Conservation (phyloP, 2,888 invertebrate species). For the Archips crataeganus region DNA sequence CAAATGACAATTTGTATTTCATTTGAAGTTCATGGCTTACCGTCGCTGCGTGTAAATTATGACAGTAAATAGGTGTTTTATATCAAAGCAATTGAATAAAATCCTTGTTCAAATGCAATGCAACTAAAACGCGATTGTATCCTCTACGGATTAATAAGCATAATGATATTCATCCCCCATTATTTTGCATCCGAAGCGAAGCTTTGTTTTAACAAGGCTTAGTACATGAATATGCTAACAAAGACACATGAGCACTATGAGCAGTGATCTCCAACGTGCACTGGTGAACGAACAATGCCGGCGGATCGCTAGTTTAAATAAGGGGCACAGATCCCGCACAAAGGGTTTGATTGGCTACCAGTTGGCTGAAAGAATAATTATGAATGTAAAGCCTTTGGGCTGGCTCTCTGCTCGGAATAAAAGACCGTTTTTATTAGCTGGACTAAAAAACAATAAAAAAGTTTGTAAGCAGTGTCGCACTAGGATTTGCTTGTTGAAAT, state of each 20-base stretch:
- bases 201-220: slow-evolving; percentile 39
- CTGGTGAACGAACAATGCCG: slow-evolving; percentile 29
- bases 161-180: slow-evolving; percentile 33
- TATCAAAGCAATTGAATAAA: not conserved
- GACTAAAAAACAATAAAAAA: slow-evolving; percentile 8
- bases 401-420: slow-evolving; percentile 24
- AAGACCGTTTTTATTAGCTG: slow-evolving; percentile 28
- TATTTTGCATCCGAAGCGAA: slow-evolving; percentile 29
- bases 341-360: slow-evolving; percentile 40
- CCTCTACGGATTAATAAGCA: slow-evolving; percentile 20
- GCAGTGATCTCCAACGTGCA: slow-evolving; percentile 32
- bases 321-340: slow-evolving; percentile 35
- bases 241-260: slow-evolving; percentile 36
- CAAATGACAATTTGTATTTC: not conserved
- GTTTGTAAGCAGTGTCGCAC: not conserved
- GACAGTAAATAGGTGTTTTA: not conserved
- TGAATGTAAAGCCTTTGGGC: slow-evolving; percentile 34
- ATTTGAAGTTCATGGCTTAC: not conserved
- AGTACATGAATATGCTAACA: slow-evolving; percentile 42
- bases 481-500: not conserved
- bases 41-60: not conserved
- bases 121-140: not conserved
- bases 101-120: not conserved
- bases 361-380: slow-evolving; percentile 40
- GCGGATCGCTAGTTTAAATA: slow-evolving; percentile 40